phyloP scores from a whole-genome alignment of 1,140 invertebrate species.

The Heterodera schachtii region DNA sequence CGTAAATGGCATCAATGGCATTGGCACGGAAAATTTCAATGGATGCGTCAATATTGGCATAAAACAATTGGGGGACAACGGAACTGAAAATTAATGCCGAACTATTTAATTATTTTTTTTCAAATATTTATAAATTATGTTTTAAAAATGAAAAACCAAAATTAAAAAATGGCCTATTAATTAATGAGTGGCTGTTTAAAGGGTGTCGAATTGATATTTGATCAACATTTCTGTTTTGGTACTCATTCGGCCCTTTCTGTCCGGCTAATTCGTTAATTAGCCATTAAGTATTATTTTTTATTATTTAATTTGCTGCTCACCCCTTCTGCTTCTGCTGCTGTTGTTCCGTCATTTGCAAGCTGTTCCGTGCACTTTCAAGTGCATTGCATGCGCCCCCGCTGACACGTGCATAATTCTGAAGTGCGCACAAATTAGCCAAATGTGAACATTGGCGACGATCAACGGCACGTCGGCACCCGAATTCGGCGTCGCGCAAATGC shows the following conservation, averaged over 20 bases:
- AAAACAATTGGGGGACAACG: slow-evolving; percentile 45
- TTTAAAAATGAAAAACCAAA: no score
- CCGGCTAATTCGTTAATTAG: no score
- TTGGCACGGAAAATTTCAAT: slow-evolving; percentile 51
- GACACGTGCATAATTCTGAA: slow-evolving; percentile 52
- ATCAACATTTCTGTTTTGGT: no score
- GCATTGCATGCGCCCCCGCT: slow-evolving; percentile 39
- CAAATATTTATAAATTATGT: no score
- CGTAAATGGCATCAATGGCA: slow-evolving; percentile 51
- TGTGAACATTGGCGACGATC: slow-evolving; percentile 44
- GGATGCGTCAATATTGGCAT: slow-evolving; percentile 48
- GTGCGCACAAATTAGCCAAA: slow-evolving; percentile 52
- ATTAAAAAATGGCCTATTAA: no score
- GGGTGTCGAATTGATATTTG: no score
- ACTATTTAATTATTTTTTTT: no score
- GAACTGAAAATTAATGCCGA: slow-evolving; percentile 5
- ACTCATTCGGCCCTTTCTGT: no score
- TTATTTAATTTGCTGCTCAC: no score
- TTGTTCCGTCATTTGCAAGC: neutral
- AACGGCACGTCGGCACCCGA: slow-evolving; percentile 27
- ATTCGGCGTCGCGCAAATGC: slow-evolving; percentile 36
- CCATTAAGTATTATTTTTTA: no score
- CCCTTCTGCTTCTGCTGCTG: no score
- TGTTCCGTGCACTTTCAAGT: slow-evolving; percentile 32
- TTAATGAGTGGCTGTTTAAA: no score